phyloP scores from a whole-genome alignment of 2,113 vertebrate species.

The Myrmecobius fasciatus region DNA sequence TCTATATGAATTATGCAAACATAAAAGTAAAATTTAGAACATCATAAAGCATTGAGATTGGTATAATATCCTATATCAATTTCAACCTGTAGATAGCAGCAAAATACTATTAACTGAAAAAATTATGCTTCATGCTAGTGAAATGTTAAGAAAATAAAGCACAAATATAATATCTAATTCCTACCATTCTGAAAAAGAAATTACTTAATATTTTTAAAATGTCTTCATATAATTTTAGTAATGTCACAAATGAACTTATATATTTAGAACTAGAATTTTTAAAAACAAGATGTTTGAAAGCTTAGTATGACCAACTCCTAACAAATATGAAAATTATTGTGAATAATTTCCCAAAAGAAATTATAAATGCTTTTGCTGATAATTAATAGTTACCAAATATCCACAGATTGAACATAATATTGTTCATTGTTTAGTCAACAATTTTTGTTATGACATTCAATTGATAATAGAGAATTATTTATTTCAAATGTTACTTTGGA shows the following conservation, averaged over 20 bases:
- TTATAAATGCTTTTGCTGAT: background rate
- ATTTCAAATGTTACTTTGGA: background rate
- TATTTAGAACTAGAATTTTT: background rate
- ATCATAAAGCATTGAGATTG: background rate
- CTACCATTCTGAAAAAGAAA: background rate
- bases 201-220: background rate
- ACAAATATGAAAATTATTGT: background rate
- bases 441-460: background rate
- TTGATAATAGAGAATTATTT: background rate
- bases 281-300: background rate
- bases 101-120: conserved; percentile 59
- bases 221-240: background rate
- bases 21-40: background rate
- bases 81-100: conserved; percentile 65
- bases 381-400: background rate
- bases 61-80: conserved; percentile 39
- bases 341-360: background rate
- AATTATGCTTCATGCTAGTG: conserved; percentile 8
- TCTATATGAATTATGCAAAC: background rate
- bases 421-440: background rate
- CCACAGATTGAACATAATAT: background rate
- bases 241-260: background rate
- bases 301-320: background rate
- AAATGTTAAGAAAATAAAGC: conserved; percentile 1
- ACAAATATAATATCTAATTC: background rate